Base-by-base conservation (phyloP, 53 echinoderm and acorn worm genomes). In the Hippasteria phrygiana region DNA sequence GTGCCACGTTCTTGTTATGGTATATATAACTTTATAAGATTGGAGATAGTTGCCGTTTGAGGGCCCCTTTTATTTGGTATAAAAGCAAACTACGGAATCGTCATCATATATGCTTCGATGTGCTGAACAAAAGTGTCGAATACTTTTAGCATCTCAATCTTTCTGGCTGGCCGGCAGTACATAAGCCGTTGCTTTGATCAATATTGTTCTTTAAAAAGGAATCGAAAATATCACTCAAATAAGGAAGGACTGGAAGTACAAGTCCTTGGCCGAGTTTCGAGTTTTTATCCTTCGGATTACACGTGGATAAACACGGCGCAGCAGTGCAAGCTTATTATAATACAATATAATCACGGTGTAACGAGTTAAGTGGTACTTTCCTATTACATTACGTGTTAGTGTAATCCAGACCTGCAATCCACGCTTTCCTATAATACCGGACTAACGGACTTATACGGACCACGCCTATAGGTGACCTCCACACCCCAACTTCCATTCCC, bases 261-360 rank as follows among this genome's bases (percentile, higher is more conserved):
- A 59, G 8, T 14, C 51, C 51, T 2, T 14, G 51, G 51, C n/a
- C n/a, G n/a, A n/a, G n/a, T n/a, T n/a, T n/a, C n/a, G n/a, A n/a
- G n/a, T n/a, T n/a, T n/a, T n/a, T n/a, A n/a, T 59, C 3, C 26
- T 18, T 10, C 16, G 59, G 59, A 8, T 51, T 63, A 20, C 24
- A 24, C 24, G 64, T 63, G 27, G 64, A 63, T 9, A 33, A 67
- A 16, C 11, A 65, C 31, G 29, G 34, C 65, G 32, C 31, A 28
- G 16, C 65, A 11, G 31, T 10, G 3, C 29, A 37, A 7, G 73
- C 73, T 73, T 33, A 0, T 73, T 73, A 43, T 73, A 43, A 73
- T 73, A 73, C 73, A 73, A 42, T 73, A 73, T 73, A 73, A 73
- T 73, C 42, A 5, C 18, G 41, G 43, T 73, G 42, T 73, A 73